Evolutionary conservation across 2,888 invertebrate genomes (phyloP).

Genomic region (Mellilla xanthometata): DNA sequence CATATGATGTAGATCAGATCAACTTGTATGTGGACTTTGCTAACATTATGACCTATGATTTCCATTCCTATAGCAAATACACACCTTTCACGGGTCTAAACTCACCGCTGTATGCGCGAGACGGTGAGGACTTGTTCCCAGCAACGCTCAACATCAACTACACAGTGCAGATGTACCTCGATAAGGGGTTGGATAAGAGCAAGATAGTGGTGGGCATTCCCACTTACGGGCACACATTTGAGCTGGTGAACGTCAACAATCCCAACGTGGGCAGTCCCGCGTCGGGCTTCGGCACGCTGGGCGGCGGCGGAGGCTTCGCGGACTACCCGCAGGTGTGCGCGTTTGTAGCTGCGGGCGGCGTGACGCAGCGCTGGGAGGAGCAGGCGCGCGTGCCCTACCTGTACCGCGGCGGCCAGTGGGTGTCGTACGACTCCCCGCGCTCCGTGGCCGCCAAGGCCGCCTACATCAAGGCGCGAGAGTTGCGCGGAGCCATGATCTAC

Average conservation of each 20-base stretch:
- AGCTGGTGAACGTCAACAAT: constrained; percentile 86
- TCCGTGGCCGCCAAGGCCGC: constrained; percentile 88
- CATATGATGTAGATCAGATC: constrained; percentile 90
- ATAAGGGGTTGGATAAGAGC: constrained; percentile 87
- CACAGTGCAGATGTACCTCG: constrained; percentile 89
- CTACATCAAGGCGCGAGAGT: constrained; percentile 83
- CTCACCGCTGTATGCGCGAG: constrained; percentile 87
- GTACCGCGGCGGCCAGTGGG: constrained; percentile 88
- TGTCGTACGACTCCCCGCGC: constrained; percentile 89
- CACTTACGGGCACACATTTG: constrained; percentile 92
- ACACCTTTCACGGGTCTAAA: constrained; percentile 94
- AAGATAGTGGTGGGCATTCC: constrained; percentile 94
- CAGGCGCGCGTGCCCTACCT: constrained; percentile 90
- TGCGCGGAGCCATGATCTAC: constrained; percentile 93
- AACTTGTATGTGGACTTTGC: constrained; percentile 92
- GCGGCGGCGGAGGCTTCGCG: constrained; percentile 85
- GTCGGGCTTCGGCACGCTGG: constrained; percentile 85
- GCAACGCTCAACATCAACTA: constrained; percentile 91
- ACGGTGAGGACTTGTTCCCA: constrained; percentile 84
- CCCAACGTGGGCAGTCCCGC: constrained; percentile 88
- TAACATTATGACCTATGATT: constrained; percentile 96
- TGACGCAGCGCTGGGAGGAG: constrained; percentile 82
- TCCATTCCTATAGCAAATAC: constrained; percentile 88
- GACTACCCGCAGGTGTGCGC: constrained; percentile 87
- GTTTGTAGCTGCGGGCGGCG: constrained; percentile 80